Conservation (phyloP, 30 jellyfish, hydroid and myxozoan species). For the Aurelia coerulea region DNA sequence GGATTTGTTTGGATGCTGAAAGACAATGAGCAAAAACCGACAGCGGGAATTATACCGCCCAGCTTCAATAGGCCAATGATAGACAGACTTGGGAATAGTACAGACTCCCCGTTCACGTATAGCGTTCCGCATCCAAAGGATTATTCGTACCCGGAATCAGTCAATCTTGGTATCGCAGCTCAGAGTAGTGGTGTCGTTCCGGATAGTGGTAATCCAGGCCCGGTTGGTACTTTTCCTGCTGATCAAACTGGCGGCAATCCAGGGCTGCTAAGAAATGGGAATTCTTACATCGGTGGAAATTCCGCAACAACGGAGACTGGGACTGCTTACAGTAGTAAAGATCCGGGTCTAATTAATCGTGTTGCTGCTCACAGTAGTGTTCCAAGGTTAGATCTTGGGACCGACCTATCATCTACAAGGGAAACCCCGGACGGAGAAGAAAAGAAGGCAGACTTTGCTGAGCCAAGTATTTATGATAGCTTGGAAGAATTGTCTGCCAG, state of each 20-base stretch:
- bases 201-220: too few relatives aligned
- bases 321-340: too few relatives aligned
- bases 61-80: neutral
- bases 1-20: conserved; percentile 78
- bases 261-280: too few relatives aligned
- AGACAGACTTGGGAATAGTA: neutral
- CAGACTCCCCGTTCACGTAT: neutral
- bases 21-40: conserved; percentile 64
- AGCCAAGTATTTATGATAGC: conserved; percentile 6
- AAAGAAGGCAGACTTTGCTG: neutral
- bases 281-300: too few relatives aligned
- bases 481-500: neutral
- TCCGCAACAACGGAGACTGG: too few relatives aligned
- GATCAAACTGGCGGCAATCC: too few relatives aligned
- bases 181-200: neutral
- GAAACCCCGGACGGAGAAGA: too few relatives aligned
- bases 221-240: too few relatives aligned
- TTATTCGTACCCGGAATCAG: conserved; percentile 76
- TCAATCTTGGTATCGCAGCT: conserved; percentile 21
- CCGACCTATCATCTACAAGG: too few relatives aligned
- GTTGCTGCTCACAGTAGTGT: too few relatives aligned
- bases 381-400: too few relatives aligned
- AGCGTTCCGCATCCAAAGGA: conserved; percentile 23
- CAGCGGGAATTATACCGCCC: neutral
- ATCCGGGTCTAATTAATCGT: too few relatives aligned